Evolutionary conservation across 2,113 vertebrate species (phyloP), one percentile per base, ranked within the genome.

Genomic region (Boulengeromyrus knoepffleri): DNA sequence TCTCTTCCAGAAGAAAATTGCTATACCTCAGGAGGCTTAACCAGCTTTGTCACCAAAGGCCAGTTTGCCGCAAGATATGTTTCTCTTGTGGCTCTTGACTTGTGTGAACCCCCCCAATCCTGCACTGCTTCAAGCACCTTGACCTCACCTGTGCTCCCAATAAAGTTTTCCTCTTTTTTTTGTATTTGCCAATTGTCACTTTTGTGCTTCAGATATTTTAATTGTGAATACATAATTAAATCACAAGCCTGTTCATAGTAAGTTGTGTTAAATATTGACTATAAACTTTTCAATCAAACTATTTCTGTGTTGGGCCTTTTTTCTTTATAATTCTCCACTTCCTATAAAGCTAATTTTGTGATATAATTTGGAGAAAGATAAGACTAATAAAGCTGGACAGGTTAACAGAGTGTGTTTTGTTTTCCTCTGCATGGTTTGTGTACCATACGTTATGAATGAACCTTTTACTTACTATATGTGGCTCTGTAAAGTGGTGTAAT

Each of bases 341-440:
- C 90, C 89, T 87, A 93, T 92, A 93, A 94, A 95, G 92, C 85
- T 87, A 91, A 91, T 92, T 89, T 92, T 91, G 93, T 95, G 94
- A 95, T 97, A 95, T 96, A 95, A 80, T 80, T 39, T 80, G 36
- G 31, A 19, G 74, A 80, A 80, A 17, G 3, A 31, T 27, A 62
- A 62, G 24, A 62, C 58, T n/a, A 62, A 31, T 50, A 12, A 85
- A 85, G 24, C 10, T n/a, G 45, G 42, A 49, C 21, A n/a, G 9
- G 5, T 19, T 9, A 50, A 50, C 24, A 62, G n/a, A 49, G 45
- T 86, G 24, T 10, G 45, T 50, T 49, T 27, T 49, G 21, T 21
- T 85, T 70, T 27, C 39, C 31, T 83, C 77, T 17, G 15, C 6
- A 27, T 12, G 84, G 24, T 5, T 46, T 85, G 21, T 45, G 3